Conservation (phyloP, 2,113 vertebrate genomes). For the Procavia capensis region DNA sequence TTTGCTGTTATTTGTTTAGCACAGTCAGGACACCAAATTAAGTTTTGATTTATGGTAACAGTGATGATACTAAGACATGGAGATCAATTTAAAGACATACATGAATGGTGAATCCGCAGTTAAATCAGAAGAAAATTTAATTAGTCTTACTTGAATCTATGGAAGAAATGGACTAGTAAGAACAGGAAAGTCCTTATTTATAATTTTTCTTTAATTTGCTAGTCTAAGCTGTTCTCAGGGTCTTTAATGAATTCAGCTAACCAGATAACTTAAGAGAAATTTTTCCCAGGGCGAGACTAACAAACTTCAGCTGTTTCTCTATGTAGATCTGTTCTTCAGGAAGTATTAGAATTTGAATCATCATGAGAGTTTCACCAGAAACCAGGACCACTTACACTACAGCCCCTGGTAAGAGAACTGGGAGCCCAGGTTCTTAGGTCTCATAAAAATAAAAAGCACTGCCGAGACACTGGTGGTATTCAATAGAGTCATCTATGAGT, state of each 20-base stretch:
- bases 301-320: constrained; percentile 5
- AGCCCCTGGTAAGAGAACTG: not conserved
- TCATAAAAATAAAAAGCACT: not conserved
- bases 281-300: not conserved
- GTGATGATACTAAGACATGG: constrained; percentile 41
- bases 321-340: not conserved
- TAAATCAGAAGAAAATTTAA: constrained; percentile 69
- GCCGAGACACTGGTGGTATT: not conserved
- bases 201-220: constrained; percentile 1
- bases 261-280: not conserved
- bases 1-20: constrained; percentile 33
- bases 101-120: constrained; percentile 5
- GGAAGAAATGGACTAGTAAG: constrained; percentile 29
- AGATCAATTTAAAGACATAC: constrained; percentile 14
- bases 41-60: constrained; percentile 23
- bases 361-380: not conserved
- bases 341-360: constrained; percentile 41
- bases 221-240: constrained; percentile 6
- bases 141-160: constrained; percentile 61
- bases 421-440: not conserved
- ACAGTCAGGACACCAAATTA: constrained; percentile 34
- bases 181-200: constrained; percentile 41
- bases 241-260: constrained; percentile 13
- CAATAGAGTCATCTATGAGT: constrained; percentile 11
- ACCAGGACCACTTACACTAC: not conserved